Evolutionary conservation across 2,797 vertebrate species (phyloP).

Genomic region (Onychomys arenicola): DNA sequence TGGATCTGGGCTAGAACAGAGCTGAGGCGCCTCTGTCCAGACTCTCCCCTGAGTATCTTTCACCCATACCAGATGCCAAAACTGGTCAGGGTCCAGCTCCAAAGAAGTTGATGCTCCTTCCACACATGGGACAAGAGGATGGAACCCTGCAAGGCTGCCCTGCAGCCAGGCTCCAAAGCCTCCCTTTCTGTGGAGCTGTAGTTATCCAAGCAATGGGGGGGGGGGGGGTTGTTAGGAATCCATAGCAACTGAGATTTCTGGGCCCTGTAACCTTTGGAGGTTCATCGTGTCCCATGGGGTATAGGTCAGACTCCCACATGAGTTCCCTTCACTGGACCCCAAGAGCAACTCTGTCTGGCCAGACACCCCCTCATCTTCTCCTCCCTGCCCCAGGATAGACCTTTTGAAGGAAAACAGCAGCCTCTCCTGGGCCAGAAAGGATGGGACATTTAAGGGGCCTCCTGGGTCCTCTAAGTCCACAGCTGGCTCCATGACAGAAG

Average conservation of each 20-base stretch:
- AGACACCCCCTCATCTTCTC: too few relatives aligned
- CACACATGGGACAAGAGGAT: background rate
- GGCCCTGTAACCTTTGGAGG: background rate
- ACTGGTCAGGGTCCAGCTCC: background rate
- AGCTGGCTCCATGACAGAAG: background rate
- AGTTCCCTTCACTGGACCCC: background rate
- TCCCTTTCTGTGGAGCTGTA: background rate
- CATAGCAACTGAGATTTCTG: too few relatives aligned
- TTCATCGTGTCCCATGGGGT: background rate
- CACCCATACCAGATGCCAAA: background rate
- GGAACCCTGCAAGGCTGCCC: background rate
- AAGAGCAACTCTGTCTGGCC: background rate
- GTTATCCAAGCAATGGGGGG: background rate
- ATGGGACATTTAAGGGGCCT: too few relatives aligned
- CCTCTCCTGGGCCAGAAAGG: background rate
- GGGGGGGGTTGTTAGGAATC: background rate
- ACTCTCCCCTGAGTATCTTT: background rate
- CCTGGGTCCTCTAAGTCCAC: background rate
- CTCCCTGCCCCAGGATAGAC: too few relatives aligned
- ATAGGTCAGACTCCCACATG: background rate
- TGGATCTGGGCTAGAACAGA: background rate
- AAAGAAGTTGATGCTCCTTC: background rate
- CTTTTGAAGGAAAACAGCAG: background rate
- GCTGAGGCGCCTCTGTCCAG: too few relatives aligned
- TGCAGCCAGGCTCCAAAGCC: background rate